A percentile compares a stretch with the other conserved stretches of the same genome.
phyloP scores from a whole-genome alignment of 2,797 vertebrate genomes.

The Anisognathus igniventris region DNA sequence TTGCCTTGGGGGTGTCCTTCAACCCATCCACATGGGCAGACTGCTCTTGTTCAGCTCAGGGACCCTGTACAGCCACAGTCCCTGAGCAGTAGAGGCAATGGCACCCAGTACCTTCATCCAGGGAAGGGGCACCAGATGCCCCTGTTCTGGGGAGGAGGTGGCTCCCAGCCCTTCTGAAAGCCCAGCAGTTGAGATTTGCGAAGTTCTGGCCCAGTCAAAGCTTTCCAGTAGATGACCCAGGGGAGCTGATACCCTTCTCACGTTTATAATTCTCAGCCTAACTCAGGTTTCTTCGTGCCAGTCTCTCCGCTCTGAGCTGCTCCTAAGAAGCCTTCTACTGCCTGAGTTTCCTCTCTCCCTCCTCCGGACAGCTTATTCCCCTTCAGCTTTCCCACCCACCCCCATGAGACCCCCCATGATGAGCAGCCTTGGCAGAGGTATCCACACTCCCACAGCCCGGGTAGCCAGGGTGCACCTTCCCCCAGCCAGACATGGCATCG shows the following conservation, averaged over 20 bases:
- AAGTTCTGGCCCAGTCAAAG: not conserved
- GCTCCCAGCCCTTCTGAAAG: not conserved
- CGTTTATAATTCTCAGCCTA: constrained; percentile 4
- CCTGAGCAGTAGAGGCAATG: not conserved
- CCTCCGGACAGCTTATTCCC: not conserved
- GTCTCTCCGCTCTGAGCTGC: not conserved
- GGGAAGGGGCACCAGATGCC: not conserved
- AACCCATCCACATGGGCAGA: not conserved
- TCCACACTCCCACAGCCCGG: not conserved
- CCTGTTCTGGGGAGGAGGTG: not conserved
- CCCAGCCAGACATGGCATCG: fast-evolving
- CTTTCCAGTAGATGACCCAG: not conserved
- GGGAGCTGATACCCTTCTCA: not conserved
- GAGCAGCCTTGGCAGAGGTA: not conserved
- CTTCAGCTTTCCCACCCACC: not conserved
- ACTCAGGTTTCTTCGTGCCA: not conserved
- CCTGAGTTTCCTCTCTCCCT: not conserved
- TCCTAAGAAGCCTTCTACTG: not conserved
- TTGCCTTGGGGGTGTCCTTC: not conserved
- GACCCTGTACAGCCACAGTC: not conserved
- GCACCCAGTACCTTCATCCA: not conserved
- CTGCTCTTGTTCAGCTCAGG: not conserved
- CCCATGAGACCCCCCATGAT: fast-evolving
- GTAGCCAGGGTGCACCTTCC: not conserved
- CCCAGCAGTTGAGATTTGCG: not conserved